A percentile compares a stretch with the other conserved stretches of the same genome.
Conservation (phyloP, 2,888 invertebrate species). For the Dusona sp. region DNA sequence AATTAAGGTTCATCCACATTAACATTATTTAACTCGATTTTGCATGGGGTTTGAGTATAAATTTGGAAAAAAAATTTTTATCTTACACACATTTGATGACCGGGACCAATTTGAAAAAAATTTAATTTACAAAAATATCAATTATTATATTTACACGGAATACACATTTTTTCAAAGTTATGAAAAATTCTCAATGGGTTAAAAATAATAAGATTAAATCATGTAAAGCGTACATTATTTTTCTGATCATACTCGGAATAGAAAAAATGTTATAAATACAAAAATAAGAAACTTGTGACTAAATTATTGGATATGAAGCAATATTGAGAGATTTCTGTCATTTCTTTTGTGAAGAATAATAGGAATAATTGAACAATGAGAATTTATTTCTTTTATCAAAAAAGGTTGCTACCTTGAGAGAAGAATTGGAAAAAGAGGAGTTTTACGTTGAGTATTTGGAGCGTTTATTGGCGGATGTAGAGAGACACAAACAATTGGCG, state of each 20-base stretch:
- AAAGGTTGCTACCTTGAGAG: constrained; percentile 89
- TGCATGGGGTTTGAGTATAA: background rate
- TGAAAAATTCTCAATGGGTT: background rate
- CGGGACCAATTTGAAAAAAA: background rate
- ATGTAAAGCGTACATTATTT: background rate
- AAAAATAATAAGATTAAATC: background rate
- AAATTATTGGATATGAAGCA: background rate
- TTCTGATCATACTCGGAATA: background rate
- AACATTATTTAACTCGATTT: background rate
- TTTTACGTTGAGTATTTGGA: constrained; percentile 96
- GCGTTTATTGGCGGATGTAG: constrained; percentile 93
- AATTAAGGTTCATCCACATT: background rate
- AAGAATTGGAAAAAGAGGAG: constrained; percentile 95
- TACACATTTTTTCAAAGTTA: background rate
- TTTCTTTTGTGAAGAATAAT: background rate
- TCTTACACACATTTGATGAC: background rate
- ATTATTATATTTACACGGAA: background rate
- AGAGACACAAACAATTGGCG: constrained; percentile 88
- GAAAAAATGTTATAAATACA: background rate
- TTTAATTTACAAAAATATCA: background rate
- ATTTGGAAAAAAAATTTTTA: background rate
- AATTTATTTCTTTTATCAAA: constrained; percentile 3
- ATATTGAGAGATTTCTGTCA: background rate
- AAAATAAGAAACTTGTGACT: background rate
- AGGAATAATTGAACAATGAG: background rate